Percentiles rank a stretch among this genome's conserved stretches.
These are phyloP conservation scores for Chanos chanos DNA, from an alignment of 2,797 vertebrate genomes.

Conservation along the genomic window DNA sequence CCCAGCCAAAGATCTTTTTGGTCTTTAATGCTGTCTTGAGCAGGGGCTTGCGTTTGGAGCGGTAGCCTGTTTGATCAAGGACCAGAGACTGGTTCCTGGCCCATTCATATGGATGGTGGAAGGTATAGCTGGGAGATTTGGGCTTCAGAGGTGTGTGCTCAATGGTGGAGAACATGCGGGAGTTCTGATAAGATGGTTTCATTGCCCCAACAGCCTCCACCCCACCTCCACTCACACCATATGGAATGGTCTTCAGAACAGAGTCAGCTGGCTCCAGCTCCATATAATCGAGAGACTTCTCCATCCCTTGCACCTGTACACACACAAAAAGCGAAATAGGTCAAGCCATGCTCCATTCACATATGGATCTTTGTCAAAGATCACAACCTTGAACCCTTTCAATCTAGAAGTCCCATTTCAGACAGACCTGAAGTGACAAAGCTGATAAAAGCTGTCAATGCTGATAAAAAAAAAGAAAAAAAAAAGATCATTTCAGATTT, in stretches of 20 bases:
- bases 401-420: too few species aligned
- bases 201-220: slow-evolving; percentile 61
- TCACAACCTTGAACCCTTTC: too few species aligned
- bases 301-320: slow-evolving; percentile 75
- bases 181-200: slow-evolving; percentile 73
- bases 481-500: too few species aligned
- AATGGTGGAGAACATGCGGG: slow-evolving; percentile 68
- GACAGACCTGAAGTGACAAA: too few species aligned
- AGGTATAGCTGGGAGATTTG: slow-evolving; percentile 65
- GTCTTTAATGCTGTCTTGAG: slow-evolving; percentile 84
- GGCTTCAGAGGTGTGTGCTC: slow-evolving; percentile 69
- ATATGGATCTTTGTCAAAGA: too few species aligned
- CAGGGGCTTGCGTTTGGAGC: slow-evolving; percentile 81
- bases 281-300: slow-evolving; percentile 80
- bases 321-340: slow-evolving; percentile 13
- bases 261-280: slow-evolving; percentile 74
- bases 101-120: slow-evolving; percentile 79
- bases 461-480: too few species aligned
- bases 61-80: slow-evolving; percentile 74
- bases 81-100: slow-evolving; percentile 81
- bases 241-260: slow-evolving; percentile 74
- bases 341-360: background rate
- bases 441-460: too few species aligned
- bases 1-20: slow-evolving; percentile 97
- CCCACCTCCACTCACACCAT: slow-evolving; percentile 62